Percentiles rank a stretch among this genome's conserved stretches.
These are phyloP conservation scores for Melinaea menophilus DNA, from an alignment of 2,888 invertebrate genomes.

Conservation along the genomic window DNA sequence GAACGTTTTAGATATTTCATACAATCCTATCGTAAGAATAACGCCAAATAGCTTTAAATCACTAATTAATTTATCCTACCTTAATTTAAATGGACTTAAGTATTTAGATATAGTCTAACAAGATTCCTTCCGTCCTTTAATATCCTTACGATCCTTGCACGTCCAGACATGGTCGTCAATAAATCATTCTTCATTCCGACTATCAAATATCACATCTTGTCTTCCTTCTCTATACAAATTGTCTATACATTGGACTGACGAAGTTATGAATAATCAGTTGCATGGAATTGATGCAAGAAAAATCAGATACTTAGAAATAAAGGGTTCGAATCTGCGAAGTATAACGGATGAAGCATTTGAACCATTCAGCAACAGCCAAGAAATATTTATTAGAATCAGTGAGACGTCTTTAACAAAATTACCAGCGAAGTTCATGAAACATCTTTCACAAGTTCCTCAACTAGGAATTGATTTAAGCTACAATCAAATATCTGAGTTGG, in stretches of 20 bases:
- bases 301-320: constrained; percentile 87
- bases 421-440: constrained; percentile 87
- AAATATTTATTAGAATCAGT: constrained; percentile 86
- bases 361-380: constrained; percentile 85
- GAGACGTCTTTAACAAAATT: constrained; percentile 88
- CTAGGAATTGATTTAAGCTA: constrained; percentile 88
- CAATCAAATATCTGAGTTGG: constrained; percentile 87
- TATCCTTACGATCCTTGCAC: constrained; percentile 82
- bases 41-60: constrained; percentile 84
- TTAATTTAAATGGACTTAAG: constrained; percentile 86
- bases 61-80: constrained; percentile 82
- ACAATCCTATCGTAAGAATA: constrained; percentile 88
- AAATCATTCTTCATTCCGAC: constrained; percentile 81
- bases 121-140: constrained; percentile 84
- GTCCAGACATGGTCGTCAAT: constrained; percentile 87
- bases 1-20: constrained; percentile 86
- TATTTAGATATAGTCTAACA: constrained; percentile 86
- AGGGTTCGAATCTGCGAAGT: constrained; percentile 83
- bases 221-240: constrained; percentile 86
- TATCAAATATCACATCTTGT: constrained; percentile 84
- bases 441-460: constrained; percentile 87
- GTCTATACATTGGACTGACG: constrained; percentile 86
- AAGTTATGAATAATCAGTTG: constrained; percentile 85
- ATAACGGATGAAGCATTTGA: constrained; percentile 87
- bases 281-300: constrained; percentile 87